Conservation (phyloP, 2,888 invertebrate species). For the Stratiomys singularior region DNA sequence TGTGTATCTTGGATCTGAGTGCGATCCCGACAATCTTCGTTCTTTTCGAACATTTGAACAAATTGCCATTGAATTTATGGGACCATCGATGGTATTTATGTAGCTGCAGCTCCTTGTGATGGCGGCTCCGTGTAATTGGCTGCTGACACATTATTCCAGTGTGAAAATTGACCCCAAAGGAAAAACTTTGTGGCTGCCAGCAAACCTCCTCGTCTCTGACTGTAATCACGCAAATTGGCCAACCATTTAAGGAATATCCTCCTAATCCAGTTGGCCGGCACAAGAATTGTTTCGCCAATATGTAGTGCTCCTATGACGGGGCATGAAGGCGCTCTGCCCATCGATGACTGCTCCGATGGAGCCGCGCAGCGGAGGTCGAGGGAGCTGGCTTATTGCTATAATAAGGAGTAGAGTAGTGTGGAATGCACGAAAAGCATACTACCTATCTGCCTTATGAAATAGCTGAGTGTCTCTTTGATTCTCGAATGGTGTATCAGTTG, state of each 20-base stretch:
- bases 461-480: constrained; percentile 25
- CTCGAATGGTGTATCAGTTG: constrained; percentile 22
- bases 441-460: neutral
- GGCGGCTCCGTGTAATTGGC: constrained; percentile 49
- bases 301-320: neutral
- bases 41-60: constrained; percentile 49
- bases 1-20: constrained; percentile 20
- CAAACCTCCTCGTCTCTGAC: constrained; percentile 8
- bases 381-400: constrained; percentile 10
- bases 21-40: constrained; percentile 40
- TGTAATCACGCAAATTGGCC: constrained; percentile 52
- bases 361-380: neutral
- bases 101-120: constrained; percentile 37
- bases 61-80: constrained; percentile 52
- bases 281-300: constrained; percentile 26
- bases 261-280: constrained; percentile 45
- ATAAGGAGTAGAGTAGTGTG: constrained; percentile 29
- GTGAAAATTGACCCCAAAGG: constrained; percentile 50
- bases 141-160: constrained; percentile 52
- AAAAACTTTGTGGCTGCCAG: constrained; percentile 10
- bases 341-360: neutral
- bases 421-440: constrained; percentile 16
- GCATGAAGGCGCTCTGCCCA: constrained; percentile 19
- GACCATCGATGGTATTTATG: constrained; percentile 51
- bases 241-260: constrained; percentile 51